A percentile compares a stretch with the other conserved stretches of the same genome.
Conservation (phyloP, 2,888 invertebrate genomes). For the Geophilus truncorum region DNA sequence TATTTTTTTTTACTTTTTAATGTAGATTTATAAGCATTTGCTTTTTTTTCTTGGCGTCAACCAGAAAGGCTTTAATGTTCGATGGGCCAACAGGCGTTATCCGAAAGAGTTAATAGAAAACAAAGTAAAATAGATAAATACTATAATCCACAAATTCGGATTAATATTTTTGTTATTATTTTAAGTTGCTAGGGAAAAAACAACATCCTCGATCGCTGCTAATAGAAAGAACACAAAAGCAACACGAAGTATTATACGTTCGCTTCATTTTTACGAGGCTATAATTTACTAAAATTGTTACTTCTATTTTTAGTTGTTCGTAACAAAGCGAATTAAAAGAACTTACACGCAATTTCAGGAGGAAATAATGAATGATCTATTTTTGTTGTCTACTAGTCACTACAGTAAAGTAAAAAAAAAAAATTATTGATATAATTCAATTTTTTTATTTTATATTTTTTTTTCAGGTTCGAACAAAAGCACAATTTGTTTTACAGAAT, state of each 20-base stretch:
- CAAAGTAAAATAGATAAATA: constrained; percentile 41
- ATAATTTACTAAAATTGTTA: constrained; percentile 28
- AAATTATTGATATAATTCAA: too few species aligned
- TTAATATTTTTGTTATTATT: constrained; percentile 8
- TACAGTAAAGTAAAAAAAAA: constrained; percentile 64
- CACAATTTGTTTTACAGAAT: constrained; percentile 62
- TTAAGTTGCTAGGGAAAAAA: constrained; percentile 58
- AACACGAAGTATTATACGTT: constrained; percentile 55
- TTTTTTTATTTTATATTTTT: too few species aligned
- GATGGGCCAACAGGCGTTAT: constrained; percentile 62
- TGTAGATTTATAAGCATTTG: constrained; percentile 63
- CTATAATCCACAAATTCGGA: not conserved
- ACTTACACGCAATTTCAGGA: constrained; percentile 57
- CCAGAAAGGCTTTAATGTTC: constrained; percentile 58
- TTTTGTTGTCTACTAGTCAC: constrained; percentile 60
- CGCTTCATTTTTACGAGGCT: not conserved
- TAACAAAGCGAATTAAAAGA: constrained; percentile 45
- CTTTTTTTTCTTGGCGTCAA: constrained; percentile 56
- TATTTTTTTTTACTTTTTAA: constrained; percentile 38
- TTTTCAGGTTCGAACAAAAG: constrained; percentile 58
- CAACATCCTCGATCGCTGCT: constrained; percentile 59
- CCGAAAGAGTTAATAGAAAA: constrained; percentile 50
- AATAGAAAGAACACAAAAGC: constrained; percentile 62
- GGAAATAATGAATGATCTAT: constrained; percentile 58
- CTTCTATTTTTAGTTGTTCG: constrained; percentile 46